Percentiles rank a stretch among this genome's conserved stretches.
Conservation (phyloP, 1,140 invertebrate species). For the Batillaria attramentaria region DNA sequence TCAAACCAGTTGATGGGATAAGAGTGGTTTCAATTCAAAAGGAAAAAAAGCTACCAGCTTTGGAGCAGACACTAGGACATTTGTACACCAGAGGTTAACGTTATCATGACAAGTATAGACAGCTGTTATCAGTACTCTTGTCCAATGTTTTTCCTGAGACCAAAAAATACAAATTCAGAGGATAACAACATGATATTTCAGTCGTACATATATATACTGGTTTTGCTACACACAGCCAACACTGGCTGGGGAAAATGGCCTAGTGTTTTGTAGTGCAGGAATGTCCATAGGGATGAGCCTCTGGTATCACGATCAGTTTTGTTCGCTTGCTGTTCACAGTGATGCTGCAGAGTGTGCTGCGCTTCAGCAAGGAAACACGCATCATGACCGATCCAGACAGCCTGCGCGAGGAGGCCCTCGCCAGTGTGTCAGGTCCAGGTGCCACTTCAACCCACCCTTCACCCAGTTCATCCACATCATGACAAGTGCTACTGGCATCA, state of each 20-base stretch:
- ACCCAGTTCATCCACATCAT: neutral
- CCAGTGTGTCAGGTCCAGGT: neutral
- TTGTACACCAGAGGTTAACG: too few relatives aligned
- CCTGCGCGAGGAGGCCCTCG: constrained; percentile 8
- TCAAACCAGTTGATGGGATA: too few relatives aligned
- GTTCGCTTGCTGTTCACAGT: constrained; percentile 3
- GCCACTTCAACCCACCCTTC: neutral
- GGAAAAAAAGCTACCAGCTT: neutral
- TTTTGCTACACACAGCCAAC: neutral
- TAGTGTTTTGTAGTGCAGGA: neutral
- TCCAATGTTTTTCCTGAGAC: neutral
- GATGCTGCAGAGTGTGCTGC: constrained; percentile 29
- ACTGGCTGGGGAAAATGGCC: neutral
- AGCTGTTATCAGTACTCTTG: neutral
- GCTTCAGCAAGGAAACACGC: neutral
- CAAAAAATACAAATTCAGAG: neutral
- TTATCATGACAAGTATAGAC: neutral
- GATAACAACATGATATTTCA: neutral
- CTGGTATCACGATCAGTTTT: neutral
- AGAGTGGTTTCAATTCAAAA: too few relatives aligned
- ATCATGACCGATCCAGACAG: constrained; percentile 18
- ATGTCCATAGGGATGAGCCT: neutral
- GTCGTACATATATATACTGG: neutral
- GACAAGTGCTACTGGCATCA: neutral
- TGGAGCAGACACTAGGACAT: neutral